Evolutionary conservation across 2,888 invertebrate genomes (phyloP).

Genomic region (Ethmia dodecea): DNA sequence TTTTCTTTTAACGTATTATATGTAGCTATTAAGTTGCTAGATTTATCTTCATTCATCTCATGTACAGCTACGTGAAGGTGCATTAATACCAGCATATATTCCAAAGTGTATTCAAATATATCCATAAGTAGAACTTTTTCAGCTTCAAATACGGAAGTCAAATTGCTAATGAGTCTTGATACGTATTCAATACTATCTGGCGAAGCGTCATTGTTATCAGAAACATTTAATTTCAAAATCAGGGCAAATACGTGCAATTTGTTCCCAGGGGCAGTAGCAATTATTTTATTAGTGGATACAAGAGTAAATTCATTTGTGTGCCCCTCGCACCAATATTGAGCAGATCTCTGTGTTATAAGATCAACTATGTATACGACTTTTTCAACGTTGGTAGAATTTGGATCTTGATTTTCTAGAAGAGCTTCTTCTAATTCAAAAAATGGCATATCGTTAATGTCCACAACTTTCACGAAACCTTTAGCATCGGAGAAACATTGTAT

Average conservation of each 20-base stretch:
- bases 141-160: conserved; percentile 41
- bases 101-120: conserved; percentile 48
- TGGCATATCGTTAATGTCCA: conserved; percentile 55
- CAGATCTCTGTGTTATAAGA: conserved; percentile 69
- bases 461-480: conserved; percentile 63
- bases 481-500: conserved; percentile 80
- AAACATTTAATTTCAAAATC: conserved; percentile 27
- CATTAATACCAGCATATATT: conserved; percentile 47
- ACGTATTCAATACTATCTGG: no score
- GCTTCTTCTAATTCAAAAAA: conserved; percentile 23
- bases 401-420: conserved; percentile 8
- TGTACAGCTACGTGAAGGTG: conserved; percentile 56
- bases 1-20: conserved; percentile 30
- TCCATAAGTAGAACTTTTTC: conserved; percentile 74
- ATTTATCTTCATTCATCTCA: conserved; percentile 28
- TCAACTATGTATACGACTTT: conserved; percentile 71
- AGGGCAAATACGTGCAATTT: conserved; percentile 58
- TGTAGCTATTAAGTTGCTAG: conserved; percentile 33
- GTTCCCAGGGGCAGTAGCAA: conserved; percentile 62
- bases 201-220: no score
- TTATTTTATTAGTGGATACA: conserved; percentile 64
- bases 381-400: conserved; percentile 26
- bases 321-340: conserved; percentile 82
- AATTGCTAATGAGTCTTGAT: no score
- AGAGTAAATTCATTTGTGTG: conserved; percentile 71